Base-by-base conservation (phyloP, 2,113 vertebrate species). In the Prinia subflava region DNA sequence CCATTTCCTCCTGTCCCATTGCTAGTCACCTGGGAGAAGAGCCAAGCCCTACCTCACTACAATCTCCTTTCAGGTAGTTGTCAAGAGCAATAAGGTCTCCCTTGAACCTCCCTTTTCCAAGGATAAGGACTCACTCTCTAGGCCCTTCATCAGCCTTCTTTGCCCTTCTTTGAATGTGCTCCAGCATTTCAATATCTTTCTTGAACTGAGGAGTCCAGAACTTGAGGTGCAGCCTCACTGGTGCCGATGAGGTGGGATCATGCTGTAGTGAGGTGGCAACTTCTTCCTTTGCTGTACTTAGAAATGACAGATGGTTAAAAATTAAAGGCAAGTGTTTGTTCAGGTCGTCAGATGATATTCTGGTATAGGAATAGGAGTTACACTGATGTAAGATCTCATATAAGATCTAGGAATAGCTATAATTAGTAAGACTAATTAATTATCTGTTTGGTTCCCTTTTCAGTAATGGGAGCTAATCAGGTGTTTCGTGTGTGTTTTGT, bases 401-500 rank as follows among this genome's bases (percentile, higher is more conserved):
- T 2, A 82, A 84, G 25, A 89, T 62, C 37, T 49, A 87, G n/a
- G 15, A 87, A 69, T 33, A 83, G 28, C 65, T 87, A 30, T 79
- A 91, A 57, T 85, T 79, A 60, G 22, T 85, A 87, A 68, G 81
- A 87, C 39, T 56, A 73, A 86, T 76, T 83, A 83, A 70, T 94
- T 89, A 47, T 75, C 27, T 27, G 5, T 82, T 87, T 0, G 0
- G 9, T 64, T 87, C 30, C 33, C 82, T 92, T 59, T 84, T 64
- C 64, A 75, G 15, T 71, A 87, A n/a, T 33, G 64, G 11, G 31
- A 41, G 18, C 14, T 94, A 74, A 81, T 94, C 69, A 85, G 44
- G n/a, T 95, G 37, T 62, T 95, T 69, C 80, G 60, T 68, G 11
- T 74, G n/a, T 91, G n/a, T 44, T 81, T 94, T 80, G 78, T 56